Evolutionary conservation across 2,888 invertebrate species (phyloP).

Genomic region (Cerastis rubricosa): DNA sequence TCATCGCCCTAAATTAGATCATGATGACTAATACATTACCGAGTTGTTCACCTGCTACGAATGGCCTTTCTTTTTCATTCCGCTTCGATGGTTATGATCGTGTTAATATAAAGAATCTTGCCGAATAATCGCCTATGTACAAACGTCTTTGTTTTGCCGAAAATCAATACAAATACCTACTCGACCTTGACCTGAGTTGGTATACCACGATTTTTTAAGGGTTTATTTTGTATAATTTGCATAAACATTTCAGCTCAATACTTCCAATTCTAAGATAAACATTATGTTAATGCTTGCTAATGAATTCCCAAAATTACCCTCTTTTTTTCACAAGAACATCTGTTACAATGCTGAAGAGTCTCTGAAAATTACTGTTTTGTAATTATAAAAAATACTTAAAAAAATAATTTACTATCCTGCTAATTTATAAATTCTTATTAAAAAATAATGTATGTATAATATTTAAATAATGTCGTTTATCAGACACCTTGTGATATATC

Average conservation of each 20-base stretch:
- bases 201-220: constrained; percentile 50
- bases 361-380: background rate
- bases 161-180: constrained; percentile 90
- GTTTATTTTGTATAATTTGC: constrained; percentile 29
- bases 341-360: background rate
- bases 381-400: background rate
- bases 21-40: constrained; percentile 90
- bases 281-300: constrained; percentile 1
- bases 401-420: background rate
- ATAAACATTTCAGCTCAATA: constrained; percentile 1
- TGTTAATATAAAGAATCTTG: constrained; percentile 81
- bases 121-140: constrained; percentile 73
- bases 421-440: background rate
- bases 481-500: background rate
- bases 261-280: constrained; percentile 4
- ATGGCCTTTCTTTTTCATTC: constrained; percentile 91
- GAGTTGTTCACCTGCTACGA: constrained; percentile 90
- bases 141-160: constrained; percentile 84
- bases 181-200: constrained; percentile 88
- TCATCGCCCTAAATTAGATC: constrained; percentile 91
- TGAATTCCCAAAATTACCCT: constrained; percentile 38
- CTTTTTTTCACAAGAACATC: constrained; percentile 6
- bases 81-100: constrained; percentile 89
- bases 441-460: constrained; percentile 15
- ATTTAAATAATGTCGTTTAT: background rate